Percentiles rank a stretch among this genome's conserved stretches.
These are phyloP conservation scores for Darwinula stevensoni DNA, from an alignment of 2,888 invertebrate genomes.

Conservation along the genomic window DNA sequence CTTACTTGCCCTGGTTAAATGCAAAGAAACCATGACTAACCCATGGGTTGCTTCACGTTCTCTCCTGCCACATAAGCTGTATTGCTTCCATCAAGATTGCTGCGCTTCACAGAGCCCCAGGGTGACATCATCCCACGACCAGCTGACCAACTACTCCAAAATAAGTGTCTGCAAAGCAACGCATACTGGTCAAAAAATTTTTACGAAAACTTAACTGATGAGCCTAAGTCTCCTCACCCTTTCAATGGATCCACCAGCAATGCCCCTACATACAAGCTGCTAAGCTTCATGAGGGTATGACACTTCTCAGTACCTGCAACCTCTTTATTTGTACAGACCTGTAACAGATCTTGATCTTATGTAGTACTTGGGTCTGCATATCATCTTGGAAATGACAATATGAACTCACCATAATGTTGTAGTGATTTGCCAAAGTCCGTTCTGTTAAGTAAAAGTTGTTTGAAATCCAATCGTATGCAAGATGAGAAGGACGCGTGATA, in stretches of 20 bases:
- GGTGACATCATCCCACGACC: background rate
- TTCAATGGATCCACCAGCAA: background rate
- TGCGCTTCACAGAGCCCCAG: background rate
- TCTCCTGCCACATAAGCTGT: background rate
- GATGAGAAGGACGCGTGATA: background rate
- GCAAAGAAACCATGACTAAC: too few species aligned
- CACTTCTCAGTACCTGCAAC: too few species aligned
- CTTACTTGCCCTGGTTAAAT: too few species aligned
- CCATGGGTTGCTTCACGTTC: background rate
- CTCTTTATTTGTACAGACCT: too few species aligned
- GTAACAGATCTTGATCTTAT: too few species aligned
- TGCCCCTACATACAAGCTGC: background rate
- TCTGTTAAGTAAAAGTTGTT: background rate
- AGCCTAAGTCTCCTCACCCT: background rate
- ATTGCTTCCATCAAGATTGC: background rate
- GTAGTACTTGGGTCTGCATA: too few species aligned
- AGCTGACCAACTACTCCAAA: background rate
- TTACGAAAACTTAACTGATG: background rate
- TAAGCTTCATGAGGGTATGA: too few species aligned
- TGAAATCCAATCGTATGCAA: background rate
- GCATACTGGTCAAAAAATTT: background rate
- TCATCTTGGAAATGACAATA: too few species aligned
- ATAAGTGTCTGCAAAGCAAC: background rate
- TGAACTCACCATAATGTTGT: background rate
- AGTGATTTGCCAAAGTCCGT: background rate